A percentile compares a stretch with the other conserved stretches of the same genome.
These are phyloP conservation scores for Notolepis coatsorum DNA, from an alignment of 2,797 vertebrate genomes.

Conservation along the genomic window DNA sequence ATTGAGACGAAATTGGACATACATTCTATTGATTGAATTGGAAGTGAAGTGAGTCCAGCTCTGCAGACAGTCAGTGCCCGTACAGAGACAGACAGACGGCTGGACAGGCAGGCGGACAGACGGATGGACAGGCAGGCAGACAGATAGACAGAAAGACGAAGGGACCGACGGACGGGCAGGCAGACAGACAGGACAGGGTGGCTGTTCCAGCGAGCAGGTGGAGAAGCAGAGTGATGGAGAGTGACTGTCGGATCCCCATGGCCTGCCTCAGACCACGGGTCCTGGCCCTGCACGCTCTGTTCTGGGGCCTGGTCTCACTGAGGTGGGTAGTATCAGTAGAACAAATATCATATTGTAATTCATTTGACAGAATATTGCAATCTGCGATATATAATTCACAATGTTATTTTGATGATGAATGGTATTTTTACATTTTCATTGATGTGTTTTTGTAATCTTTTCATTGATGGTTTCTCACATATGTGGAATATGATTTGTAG, in stretches of 20 bases:
- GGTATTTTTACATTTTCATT: too few relatives aligned
- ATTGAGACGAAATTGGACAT: too few relatives aligned
- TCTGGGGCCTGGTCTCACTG: constrained; percentile 83
- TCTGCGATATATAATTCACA: too few relatives aligned
- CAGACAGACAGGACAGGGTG: constrained; percentile 23
- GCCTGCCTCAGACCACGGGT: constrained; percentile 77
- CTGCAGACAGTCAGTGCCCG: neutral
- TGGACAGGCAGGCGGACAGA: neutral
- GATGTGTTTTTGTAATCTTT: too few relatives aligned
- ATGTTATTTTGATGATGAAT: too few relatives aligned
- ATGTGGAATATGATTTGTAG: too few relatives aligned
- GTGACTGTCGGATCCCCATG: constrained; percentile 78
- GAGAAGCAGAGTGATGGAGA: constrained; percentile 75
- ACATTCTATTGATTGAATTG: too few relatives aligned
- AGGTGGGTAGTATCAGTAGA: too few relatives aligned
- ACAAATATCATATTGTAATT: too few relatives aligned
- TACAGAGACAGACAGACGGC: neutral
- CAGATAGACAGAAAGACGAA: neutral
- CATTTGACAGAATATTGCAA: too few relatives aligned
- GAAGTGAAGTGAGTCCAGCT: too few relatives aligned
- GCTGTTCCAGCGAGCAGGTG: constrained; percentile 36
- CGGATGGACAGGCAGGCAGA: neutral
- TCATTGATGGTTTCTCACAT: too few relatives aligned
- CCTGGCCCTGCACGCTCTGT: constrained; percentile 77
- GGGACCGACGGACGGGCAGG: neutral